Base-by-base conservation (phyloP, 30 jellyfish, hydroid and myxozoan species). In the Aurelia sp. region DNA sequence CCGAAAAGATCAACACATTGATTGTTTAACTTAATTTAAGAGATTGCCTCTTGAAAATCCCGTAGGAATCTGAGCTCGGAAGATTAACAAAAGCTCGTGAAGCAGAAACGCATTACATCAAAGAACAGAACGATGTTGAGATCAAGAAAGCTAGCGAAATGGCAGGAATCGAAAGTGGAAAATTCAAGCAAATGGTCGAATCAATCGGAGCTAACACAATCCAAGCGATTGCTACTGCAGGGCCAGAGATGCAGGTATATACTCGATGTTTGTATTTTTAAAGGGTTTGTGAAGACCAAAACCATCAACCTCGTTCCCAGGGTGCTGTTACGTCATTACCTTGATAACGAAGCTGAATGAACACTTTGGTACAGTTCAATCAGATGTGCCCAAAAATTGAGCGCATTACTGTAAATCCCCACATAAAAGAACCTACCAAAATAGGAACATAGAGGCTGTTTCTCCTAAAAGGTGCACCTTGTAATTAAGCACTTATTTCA, bases 211-310 rank as follows among this genome's bases (percentile, higher is more conserved):
- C 98, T 27, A 74, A 79, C 9, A 93, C 98, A 18, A 93, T 93
- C 70, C 95, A 89, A 52, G 74, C 98, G 6, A 93, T 93, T 52
- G 97, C 97, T 31, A 94, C 99, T 20, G 95, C 99, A 13, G 99
- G 97, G 3, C 97, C 96, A 13, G 97, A 94, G 58, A 85, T 85
- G 96, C 97, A 89, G 97, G 98, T 91, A 66, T 4, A 79, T 44
- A 20, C 31, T 9, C 53, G 48, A 18, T 79, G 55, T 44, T 44
- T 44, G 2, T 4, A 40, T 40, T 40, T 40, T 40, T 0, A 0
- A 40, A 40, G 6, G 51, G 51, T 0, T 4, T 40, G 51, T 40
- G 51, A 5, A 40, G 3, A 27, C 33, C 33, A 27, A 27, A 27
- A 27, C 2, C 33, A 27, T 27, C 50, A 7, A 37, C 50, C 50